Evolutionary conservation across 2,888 invertebrate species (phyloP), one percentile per base, ranked within the genome.

Genomic region (Agonopterix heracliana): DNA sequence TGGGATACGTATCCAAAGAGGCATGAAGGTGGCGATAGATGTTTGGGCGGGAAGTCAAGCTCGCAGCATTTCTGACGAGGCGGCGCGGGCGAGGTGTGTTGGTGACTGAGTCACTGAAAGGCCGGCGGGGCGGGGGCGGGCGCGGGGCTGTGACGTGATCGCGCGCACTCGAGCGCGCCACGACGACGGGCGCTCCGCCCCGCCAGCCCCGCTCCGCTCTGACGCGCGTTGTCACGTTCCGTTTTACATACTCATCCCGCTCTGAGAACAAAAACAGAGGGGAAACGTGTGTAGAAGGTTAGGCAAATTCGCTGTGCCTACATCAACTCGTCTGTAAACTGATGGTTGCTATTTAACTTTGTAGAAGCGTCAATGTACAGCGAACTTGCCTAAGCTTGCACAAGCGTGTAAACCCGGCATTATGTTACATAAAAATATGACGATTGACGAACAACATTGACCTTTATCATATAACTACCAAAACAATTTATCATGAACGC

Each of bases 21-120:
- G 80, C 84, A 86, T 85, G 79, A 78, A 79, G 78, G 71, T 71
- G 68, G 77, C 63, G 74, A 66, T 64, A 57, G 64, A 63, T 65
- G 71, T 63, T 71, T 69, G 66, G 67, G 63, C 67, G 71, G 67
- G 71, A 71, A 74, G 63, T 78, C 69, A 81, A 71, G 66, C 72
- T 66, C 71, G 77, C 76, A 71, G 71, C 78, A 75, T 78, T 34
- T 8, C 74, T 71, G 72, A 77, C 81, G 76, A 69, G 74, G 68
- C 61, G 65, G 63, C 78, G 64, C 72, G 75, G 71, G 69, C 69
- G 64, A 73, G 69, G 74, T 74, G 76, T 78, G 79, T 80, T 80
- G 81, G 79, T 80, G 78, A 81, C 80, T 78, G 78, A 75, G 64
- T 73, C 65, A 64, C 56, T 8, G 45, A 14, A n/a, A 46, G 36